Evolutionary conservation across 2,797 vertebrate species (phyloP), one percentile per base, ranked within the genome.

Genomic region (Hypotaenidia okinawae): DNA sequence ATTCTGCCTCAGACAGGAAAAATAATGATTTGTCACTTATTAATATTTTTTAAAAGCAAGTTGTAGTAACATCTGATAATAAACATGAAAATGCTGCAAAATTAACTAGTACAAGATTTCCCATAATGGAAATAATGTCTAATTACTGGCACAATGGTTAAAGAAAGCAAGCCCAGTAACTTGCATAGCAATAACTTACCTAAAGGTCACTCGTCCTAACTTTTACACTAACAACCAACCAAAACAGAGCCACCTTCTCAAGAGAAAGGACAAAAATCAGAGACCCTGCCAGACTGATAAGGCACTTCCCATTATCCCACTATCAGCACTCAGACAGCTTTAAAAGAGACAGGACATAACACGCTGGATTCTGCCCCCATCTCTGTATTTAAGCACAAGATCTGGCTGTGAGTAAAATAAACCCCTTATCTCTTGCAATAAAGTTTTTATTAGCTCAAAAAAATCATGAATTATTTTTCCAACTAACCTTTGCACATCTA

Each of bases 351-450:
- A 87, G 69, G 54, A 32, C 17, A 11, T 2, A 30, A 47, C 14
- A 7, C 10, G 33, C 47, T 64, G 87, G 76, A 8, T 57, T 51
- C 90, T 93, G 85, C 74, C 84, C 58, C 84, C 58, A 45, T 58
- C 73, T 58, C 73, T 55, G 13, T 28, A 35, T 4, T 6, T 1
- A 54, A 76, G 51, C 91, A 87, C 70, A 75, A 51, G 74, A 61
- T 70, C 58, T 68, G 62, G 23, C 69, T 89, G 70, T 15, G 43
- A 84, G 37, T 7, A 35, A 84, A 77, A 85, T 67, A 67, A 74
- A 94, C 80, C 32, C 13, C 77, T 95, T 95, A 81, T 93, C 94
- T 93, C 76, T 51, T 11, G 19, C 73, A 66, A 45, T 43, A 37
- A 81, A 88, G 57, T 25, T 93, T 85, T 93, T 79, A 86, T 84